Evolutionary conservation across 2,888 invertebrate genomes (phyloP).

Genomic region (Eumacrocentrus americanus): DNA sequence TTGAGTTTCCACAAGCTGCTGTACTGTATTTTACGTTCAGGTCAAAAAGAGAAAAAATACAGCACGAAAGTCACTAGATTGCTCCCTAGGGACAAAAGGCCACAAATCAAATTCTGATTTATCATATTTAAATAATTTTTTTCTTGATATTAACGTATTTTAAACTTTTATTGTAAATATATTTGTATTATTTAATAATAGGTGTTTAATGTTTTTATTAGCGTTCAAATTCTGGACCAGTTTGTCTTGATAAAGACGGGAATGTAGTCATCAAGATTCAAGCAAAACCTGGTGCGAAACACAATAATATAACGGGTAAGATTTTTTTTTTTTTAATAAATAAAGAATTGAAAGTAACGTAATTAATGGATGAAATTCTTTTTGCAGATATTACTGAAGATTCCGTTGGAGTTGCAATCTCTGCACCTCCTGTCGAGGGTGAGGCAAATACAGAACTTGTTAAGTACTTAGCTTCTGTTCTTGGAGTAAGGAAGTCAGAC

Average conservation of each 20-base stretch:
- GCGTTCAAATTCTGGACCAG: conserved; percentile 47
- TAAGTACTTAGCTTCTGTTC: conserved; percentile 72
- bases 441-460: conserved; percentile 80
- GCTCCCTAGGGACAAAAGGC: not conserved
- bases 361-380: not conserved
- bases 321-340: not conserved
- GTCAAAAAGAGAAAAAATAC: too few relatives aligned
- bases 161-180: not conserved
- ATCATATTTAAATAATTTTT: not conserved
- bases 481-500: conserved; percentile 74
- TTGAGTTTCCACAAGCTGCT: conserved; percentile 12
- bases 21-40: not conserved
- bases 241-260: conserved; percentile 66
- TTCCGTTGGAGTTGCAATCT: conserved; percentile 76
- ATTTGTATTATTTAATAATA: not conserved
- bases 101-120: conserved; percentile 14
- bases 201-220: conserved; percentile 27
- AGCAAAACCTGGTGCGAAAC: conserved; percentile 79
- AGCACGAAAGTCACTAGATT: conserved; percentile 9
- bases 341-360: not conserved
- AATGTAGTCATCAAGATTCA: conserved; percentile 70
- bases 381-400: conserved; percentile 66
- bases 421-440: conserved; percentile 81
- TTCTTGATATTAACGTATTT: not conserved
- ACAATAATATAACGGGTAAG: conserved; percentile 70